phyloP scores from a whole-genome alignment of 2,797 vertebrate genomes.

The Kryptopterus vitreolus region DNA sequence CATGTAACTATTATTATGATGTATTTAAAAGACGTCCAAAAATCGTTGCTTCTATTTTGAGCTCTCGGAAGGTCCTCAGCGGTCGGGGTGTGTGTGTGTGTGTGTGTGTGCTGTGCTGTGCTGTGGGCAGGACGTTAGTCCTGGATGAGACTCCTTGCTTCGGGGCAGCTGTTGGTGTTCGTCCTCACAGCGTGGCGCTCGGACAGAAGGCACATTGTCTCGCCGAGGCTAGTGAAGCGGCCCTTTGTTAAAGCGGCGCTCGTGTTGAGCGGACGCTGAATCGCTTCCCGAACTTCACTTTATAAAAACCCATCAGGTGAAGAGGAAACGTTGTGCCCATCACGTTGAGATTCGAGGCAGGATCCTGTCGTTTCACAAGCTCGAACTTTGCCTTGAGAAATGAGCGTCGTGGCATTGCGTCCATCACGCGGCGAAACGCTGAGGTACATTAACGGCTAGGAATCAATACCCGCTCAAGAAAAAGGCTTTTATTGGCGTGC shows the following conservation, averaged over 20 bases:
- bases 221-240: conserved; percentile 58
- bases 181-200: conserved; percentile 64
- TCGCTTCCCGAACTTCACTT: background rate
- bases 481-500: conserved; percentile 15
- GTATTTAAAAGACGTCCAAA: too few species aligned
- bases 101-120: conserved; percentile 1
- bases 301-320: background rate
- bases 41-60: background rate
- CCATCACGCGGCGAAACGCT: conserved; percentile 12
- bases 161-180: conserved; percentile 74
- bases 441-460: background rate
- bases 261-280: conserved; percentile 38
- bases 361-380: too few species aligned
- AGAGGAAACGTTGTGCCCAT: background rate
- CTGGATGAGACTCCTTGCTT: conserved; percentile 32
- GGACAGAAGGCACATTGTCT: conserved; percentile 72
- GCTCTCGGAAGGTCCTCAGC: background rate
- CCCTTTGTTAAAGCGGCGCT: conserved; percentile 63
- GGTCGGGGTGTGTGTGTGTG: background rate
- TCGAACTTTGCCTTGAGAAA: too few species aligned
- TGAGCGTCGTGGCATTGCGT: background rate
- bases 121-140: background rate
- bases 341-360: background rate
- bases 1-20: too few species aligned
- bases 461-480: conserved; percentile 44